Conservation (phyloP, 2,888 invertebrate species). For the Hofmannophila pseudospretella region DNA sequence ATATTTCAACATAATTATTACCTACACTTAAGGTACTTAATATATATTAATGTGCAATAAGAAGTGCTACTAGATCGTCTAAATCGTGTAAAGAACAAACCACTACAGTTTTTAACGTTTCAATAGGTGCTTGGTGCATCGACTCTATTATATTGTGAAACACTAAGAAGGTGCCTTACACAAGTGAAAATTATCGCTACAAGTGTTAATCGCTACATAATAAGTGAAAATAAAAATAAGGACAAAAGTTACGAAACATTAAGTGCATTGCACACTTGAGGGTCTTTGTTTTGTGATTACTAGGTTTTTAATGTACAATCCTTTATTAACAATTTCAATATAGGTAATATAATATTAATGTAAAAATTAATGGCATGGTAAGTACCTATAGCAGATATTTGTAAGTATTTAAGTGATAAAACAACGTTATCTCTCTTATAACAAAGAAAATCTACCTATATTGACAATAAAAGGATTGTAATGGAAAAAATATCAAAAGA, state of each 20-base stretch:
- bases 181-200: constrained; percentile 8
- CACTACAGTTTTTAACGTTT: constrained; percentile 14
- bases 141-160: constrained; percentile 32
- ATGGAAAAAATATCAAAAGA: no score
- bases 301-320: no score
- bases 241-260: constrained; percentile 3
- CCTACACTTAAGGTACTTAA: not conserved
- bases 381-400: no score
- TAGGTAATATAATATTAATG: no score
- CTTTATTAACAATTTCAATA: no score
- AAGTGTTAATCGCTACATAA: constrained; percentile 1
- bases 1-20: no score
- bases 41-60: constrained; percentile 6
- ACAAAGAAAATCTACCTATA: no score
- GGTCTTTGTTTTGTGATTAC: no score
- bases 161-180: constrained; percentile 7
- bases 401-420: no score
- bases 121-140: constrained; percentile 50
- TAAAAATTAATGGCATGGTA: no score
- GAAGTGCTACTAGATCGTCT: constrained; percentile 12
- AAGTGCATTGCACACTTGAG: constrained; percentile 1
- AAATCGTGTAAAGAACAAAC: constrained; percentile 7
- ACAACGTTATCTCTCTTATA: no score
- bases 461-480: not conserved
- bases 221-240: not conserved